These are phyloP conservation scores for Eupithecia subfuscata DNA, from an alignment of 2,888 invertebrate genomes.

Conservation along the genomic window DNA sequence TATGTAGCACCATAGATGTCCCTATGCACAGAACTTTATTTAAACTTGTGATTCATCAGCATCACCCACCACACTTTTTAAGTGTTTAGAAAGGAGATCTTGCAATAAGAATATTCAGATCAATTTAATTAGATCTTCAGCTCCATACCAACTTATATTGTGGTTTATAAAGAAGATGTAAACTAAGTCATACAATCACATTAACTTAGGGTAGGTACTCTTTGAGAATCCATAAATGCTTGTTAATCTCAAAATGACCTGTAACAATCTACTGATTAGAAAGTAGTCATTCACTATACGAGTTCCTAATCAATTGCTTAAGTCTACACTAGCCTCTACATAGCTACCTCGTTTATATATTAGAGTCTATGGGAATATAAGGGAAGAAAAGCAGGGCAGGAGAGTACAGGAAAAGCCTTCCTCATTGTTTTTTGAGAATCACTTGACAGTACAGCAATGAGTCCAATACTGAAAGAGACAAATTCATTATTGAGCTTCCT, in stretches of 20 bases:
- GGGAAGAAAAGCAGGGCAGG: constrained; percentile 14
- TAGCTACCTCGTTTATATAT: constrained; percentile 15
- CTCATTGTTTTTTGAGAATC: constrained; percentile 74
- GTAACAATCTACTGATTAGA: neutral
- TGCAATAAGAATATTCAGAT: constrained; percentile 10
- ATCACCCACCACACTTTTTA: constrained; percentile 19
- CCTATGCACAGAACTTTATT: neutral
- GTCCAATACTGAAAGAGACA: constrained; percentile 73
- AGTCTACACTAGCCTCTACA: constrained; percentile 20
- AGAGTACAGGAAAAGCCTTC: constrained; percentile 31
- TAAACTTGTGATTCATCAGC: neutral
- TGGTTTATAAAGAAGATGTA: neutral
- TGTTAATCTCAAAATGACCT: constrained; percentile 20
- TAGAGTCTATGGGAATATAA: constrained; percentile 31
- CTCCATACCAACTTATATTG: constrained; percentile 6
- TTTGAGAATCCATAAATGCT: constrained; percentile 21
- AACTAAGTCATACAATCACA: constrained; percentile 7
- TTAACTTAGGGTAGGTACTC: constrained; percentile 14
- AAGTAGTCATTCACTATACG: neutral
- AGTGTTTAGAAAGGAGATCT: constrained; percentile 18
- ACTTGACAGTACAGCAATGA: constrained; percentile 80
- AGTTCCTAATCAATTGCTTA: constrained; percentile 8
- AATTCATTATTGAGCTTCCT: neutral
- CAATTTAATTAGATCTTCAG: neutral
- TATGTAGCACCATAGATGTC: constrained; percentile 27